A percentile compares a stretch with the other conserved stretches of the same genome.
Conservation (phyloP, 2,888 invertebrate genomes). For the Pristionchus fissidentatus region DNA sequence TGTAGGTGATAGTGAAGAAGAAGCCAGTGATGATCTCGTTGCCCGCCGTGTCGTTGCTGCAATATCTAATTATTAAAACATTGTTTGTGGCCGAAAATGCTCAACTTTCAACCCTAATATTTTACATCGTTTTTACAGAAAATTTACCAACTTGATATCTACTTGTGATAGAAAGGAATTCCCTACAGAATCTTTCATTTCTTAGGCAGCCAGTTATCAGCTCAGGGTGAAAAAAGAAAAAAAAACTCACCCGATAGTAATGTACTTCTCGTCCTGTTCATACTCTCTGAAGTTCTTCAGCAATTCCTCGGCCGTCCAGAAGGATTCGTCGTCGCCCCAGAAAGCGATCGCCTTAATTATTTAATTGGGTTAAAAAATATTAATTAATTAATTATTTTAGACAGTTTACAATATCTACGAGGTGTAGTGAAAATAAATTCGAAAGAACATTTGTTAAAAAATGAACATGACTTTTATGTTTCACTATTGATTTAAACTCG, state of each 20-base stretch:
- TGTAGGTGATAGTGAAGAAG: slow-evolving; percentile 70
- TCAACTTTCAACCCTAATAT: neutral
- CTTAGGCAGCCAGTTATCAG: neutral
- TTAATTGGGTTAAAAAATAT: no score
- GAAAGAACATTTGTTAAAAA: no score
- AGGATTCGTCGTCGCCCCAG: slow-evolving; percentile 70
- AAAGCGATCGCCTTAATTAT: slow-evolving; percentile 67
- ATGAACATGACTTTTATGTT: no score
- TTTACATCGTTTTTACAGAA: no score
- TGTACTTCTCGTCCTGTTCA: slow-evolving; percentile 59
- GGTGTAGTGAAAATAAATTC: no score
- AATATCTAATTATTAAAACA: slow-evolving; percentile 35
- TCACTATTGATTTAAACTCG: no score
- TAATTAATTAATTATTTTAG: no score
- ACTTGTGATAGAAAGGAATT: no score
- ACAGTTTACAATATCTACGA: no score
- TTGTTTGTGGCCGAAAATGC: neutral
- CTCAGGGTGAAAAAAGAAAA: no score
- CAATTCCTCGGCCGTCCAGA: slow-evolving; percentile 64
- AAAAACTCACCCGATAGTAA: slow-evolving; percentile 48
- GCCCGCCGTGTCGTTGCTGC: slow-evolving; percentile 59
- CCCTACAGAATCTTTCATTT: neutral
- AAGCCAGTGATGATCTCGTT: slow-evolving; percentile 69
- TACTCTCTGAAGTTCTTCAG: slow-evolving; percentile 68
- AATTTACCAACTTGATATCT: no score